These are phyloP conservation scores for Mongoloraphidia duomilia DNA, from an alignment of 2,888 invertebrate genomes.

Conservation along the genomic window DNA sequence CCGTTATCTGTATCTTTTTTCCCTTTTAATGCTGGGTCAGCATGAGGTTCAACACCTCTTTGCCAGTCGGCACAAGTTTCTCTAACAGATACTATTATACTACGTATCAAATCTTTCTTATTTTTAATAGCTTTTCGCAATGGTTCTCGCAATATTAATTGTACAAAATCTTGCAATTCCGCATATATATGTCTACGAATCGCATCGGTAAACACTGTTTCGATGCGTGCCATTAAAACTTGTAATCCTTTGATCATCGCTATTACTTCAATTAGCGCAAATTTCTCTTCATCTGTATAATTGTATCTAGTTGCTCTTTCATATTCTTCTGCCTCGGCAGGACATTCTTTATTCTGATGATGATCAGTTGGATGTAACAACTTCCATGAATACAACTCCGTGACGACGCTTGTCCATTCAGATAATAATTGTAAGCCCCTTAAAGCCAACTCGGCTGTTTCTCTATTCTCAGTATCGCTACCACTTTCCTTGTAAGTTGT, in stretches of 20 bases:
- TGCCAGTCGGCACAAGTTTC: conserved; percentile 98
- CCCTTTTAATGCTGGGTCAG: conserved; percentile 83
- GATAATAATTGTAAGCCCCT: conserved; percentile 86
- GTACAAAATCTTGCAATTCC: conserved; percentile 94
- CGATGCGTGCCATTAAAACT: conserved; percentile 92
- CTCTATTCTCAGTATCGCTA: conserved; percentile 80
- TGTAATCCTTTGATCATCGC: conserved; percentile 99
- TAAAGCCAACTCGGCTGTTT: conserved; percentile 80
- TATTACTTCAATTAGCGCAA: conserved; percentile 93
- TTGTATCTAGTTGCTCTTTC: conserved; percentile 87
- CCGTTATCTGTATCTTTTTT: conserved; percentile 89
- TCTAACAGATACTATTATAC: conserved; percentile 91
- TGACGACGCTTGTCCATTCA: conserved; percentile 93
- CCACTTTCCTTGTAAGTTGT: conserved; percentile 89
- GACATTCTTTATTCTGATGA: conserved; percentile 87
- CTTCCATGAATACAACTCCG: conserved; percentile 96
- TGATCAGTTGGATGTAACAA: conserved; percentile 94
- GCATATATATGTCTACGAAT: conserved; percentile 87
- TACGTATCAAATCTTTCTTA: conserved; percentile 89
- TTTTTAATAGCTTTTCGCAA: conserved; percentile 93
- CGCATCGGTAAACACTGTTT: conserved; percentile 87
- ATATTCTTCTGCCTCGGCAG: conserved; percentile 93
- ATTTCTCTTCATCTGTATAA: conserved; percentile 93
- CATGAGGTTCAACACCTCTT: conserved; percentile 76
- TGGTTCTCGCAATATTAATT: conserved; percentile 76